Evolutionary conservation across 2,797 vertebrate genomes (phyloP).

Genomic region (Cossypha niveicapilla): DNA sequence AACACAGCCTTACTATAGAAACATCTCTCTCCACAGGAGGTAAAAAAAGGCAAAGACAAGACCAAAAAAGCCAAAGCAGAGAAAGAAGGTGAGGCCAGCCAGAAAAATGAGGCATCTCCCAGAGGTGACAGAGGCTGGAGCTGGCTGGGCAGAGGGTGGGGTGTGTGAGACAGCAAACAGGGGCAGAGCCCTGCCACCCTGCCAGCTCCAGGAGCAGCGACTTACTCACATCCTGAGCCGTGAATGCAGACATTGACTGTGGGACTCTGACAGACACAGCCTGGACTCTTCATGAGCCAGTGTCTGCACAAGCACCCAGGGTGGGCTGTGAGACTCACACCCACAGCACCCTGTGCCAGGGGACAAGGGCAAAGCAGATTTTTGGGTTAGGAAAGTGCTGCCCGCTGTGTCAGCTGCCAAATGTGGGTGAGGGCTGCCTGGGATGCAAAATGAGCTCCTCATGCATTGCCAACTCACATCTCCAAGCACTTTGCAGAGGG

Average conservation of each 20-base stretch:
- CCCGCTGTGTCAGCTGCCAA: not conserved
- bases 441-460: not conserved
- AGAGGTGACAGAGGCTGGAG: constrained; percentile 62
- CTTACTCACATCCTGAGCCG: constrained; percentile 12
- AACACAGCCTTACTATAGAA: not conserved
- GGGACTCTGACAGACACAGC: not conserved
- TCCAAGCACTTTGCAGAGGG: not conserved
- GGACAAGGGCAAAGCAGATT: not conserved
- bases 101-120: not conserved
- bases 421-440: not conserved
- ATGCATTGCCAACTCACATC: not conserved
- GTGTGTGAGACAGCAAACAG: not conserved
- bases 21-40: constrained; percentile 9
- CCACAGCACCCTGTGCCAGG: not conserved
- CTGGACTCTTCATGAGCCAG: not conserved
- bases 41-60: constrained; percentile 44
- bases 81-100: not conserved
- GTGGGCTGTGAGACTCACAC: not conserved
- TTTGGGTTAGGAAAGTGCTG: not conserved
- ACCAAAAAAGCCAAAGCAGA: constrained; percentile 48
- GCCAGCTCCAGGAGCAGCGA: not conserved
- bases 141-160: not conserved
- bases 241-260: not conserved
- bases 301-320: not conserved
- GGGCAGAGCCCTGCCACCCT: not conserved